Conservation (phyloP, 2,113 vertebrate genomes). For the Sinocyclocheilus anshuiensis region DNA sequence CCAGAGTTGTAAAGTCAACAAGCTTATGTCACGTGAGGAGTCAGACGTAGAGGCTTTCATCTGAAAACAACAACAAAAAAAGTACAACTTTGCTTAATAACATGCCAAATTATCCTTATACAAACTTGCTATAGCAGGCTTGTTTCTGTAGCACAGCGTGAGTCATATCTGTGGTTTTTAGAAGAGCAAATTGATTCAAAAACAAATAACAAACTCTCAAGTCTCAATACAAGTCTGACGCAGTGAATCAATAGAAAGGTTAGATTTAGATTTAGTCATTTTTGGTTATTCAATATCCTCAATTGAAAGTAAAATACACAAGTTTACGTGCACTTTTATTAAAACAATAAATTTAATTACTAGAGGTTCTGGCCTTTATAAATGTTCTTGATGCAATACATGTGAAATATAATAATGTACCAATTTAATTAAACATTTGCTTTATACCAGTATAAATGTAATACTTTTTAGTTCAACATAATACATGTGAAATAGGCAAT, state of each 20-base stretch:
- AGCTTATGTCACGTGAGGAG: slow-evolving; percentile 38
- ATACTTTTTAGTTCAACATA: too few species aligned
- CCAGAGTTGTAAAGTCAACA: slow-evolving; percentile 68
- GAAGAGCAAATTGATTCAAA: neutral
- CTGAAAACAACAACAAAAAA: slow-evolving; percentile 49
- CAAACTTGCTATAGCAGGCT: neutral
- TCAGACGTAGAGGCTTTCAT: slow-evolving; percentile 1
- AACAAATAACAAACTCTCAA: neutral
- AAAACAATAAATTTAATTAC: neutral
- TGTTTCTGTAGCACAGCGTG: neutral
- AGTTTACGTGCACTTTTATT: neutral
- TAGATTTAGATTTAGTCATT: neutral
- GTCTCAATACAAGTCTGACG: too few species aligned
- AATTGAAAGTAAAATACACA: neutral
- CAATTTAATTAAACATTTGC: too few species aligned
- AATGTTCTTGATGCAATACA: neutral
- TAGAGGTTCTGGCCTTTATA: neutral
- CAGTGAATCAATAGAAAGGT: neutral
- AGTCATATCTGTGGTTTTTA: neutral
- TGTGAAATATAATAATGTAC: neutral
- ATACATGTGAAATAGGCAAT: too few species aligned
- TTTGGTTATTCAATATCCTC: neutral
- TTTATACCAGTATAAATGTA: too few species aligned
- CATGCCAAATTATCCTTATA: slow-evolving; percentile 38
- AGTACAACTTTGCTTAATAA: neutral